These are phyloP conservation scores for Cyanocitta stelleri DNA, from an alignment of 2,113 vertebrate genomes.

Conservation along the genomic window DNA sequence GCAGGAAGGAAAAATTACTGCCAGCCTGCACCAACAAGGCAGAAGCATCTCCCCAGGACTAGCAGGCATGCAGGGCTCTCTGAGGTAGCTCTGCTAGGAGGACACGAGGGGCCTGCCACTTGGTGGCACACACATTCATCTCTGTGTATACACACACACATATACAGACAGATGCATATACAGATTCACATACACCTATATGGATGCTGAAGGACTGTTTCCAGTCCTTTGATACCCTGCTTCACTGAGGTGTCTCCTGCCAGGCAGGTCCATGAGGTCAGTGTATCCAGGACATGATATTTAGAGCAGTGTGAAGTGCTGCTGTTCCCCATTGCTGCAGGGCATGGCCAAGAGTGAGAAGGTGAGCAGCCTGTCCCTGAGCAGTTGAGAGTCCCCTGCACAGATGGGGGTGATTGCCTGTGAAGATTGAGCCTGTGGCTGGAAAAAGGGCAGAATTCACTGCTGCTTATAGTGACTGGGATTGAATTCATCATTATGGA, in stretches of 20 bases:
- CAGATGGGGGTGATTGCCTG: background rate
- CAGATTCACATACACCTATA: background rate
- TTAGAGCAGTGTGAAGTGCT: background rate
- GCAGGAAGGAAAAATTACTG: background rate
- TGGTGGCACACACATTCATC: background rate
- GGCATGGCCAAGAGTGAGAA: background rate
- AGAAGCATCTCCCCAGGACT: background rate
- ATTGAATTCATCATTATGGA: background rate
- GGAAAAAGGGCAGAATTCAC: background rate
- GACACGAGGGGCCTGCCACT: background rate
- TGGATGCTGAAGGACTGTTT: background rate
- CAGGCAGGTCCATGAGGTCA: background rate
- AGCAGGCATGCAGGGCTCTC: background rate
- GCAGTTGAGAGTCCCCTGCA: background rate
- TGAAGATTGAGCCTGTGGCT: background rate
- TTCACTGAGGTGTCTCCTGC: background rate
- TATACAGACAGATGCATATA: background rate
- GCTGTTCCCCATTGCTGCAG: background rate
- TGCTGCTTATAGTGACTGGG: background rate
- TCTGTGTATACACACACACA: background rate
- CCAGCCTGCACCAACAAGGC: background rate
- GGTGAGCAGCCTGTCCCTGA: background rate
- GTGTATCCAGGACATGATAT: background rate
- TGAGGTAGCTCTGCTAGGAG: background rate
- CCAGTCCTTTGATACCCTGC: background rate